Evolutionary conservation across 2,888 invertebrate genomes (phyloP).

Genomic region (Xestia xanthographa): DNA sequence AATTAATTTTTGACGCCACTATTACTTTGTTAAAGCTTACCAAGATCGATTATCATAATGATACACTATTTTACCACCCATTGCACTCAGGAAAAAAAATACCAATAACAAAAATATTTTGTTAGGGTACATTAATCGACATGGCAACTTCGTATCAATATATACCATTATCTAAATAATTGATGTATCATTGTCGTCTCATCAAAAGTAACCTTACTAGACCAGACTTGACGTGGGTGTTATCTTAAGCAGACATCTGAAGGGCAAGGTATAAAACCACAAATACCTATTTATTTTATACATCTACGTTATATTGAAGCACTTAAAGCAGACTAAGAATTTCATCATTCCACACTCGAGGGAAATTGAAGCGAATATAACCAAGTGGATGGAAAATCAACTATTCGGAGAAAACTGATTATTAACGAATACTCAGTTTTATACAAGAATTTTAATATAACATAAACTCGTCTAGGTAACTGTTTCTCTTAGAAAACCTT

Average conservation of each 20-base stretch:
- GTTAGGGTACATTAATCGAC: not conserved
- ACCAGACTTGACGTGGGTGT: constrained; percentile 7
- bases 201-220: not conserved
- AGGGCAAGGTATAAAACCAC: not conserved
- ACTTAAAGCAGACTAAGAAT: constrained; percentile 5
- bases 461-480: not conserved
- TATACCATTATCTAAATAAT: not conserved
- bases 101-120: not conserved
- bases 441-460: constrained; percentile 36
- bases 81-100: not conserved
- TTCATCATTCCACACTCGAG: constrained; percentile 29
- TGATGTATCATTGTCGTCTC: not conserved
- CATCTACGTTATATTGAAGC: constrained; percentile 8
- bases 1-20: not conserved
- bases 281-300: constrained; percentile 28
- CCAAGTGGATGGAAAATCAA: constrained; percentile 26
- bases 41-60: not conserved
- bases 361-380: constrained; percentile 38
- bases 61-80: not conserved
- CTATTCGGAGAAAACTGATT: constrained; percentile 37
- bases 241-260: not conserved
- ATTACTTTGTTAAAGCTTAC: not conserved
- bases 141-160: not conserved
- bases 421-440: constrained; percentile 2
- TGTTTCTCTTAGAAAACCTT: constrained; percentile 14